A percentile compares a stretch with the other conserved stretches of the same genome.
These are phyloP conservation scores for Heliothis virescens DNA, from an alignment of 1,140 invertebrate species.

Conservation along the genomic window DNA sequence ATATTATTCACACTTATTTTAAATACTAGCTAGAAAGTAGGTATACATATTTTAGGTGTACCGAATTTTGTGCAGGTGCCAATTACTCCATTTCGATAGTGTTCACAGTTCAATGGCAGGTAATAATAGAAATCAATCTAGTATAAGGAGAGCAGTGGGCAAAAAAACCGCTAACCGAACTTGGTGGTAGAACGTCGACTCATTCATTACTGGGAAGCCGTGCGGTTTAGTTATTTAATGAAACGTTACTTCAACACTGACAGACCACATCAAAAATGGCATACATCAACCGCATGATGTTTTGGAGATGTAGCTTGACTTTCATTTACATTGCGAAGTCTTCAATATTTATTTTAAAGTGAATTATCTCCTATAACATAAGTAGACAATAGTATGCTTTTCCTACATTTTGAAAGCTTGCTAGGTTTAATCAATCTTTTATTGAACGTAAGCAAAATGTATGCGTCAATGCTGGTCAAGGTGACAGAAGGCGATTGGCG, in stretches of 20 bases:
- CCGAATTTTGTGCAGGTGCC: constrained; percentile 58
- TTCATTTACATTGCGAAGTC: neutral
- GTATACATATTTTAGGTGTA: constrained; percentile 56
- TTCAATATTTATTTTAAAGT: constrained; percentile 9
- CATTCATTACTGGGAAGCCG: constrained; percentile 73
- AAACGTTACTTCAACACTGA: constrained; percentile 66
- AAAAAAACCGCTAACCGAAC: constrained; percentile 82
- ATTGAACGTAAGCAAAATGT: neutral
- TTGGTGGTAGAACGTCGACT: constrained; percentile 71
- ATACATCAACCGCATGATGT: constrained; percentile 51
- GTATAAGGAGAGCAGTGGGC: constrained; percentile 71
- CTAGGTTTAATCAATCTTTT: too few species aligned
- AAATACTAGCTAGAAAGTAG: constrained; percentile 54
- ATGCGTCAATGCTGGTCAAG: constrained; percentile 19
- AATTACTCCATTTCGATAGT: constrained; percentile 75
- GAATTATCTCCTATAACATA: neutral
- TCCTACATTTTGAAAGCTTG: too few species aligned
- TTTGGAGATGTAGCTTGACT: constrained; percentile 38
- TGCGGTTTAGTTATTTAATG: constrained; percentile 80
- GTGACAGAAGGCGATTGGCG: constrained; percentile 17
- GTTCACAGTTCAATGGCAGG: constrained; percentile 65
- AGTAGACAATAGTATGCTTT: neutral
- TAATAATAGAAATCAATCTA: constrained; percentile 81
- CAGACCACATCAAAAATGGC: constrained; percentile 65
- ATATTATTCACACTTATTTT: constrained; percentile 8